These are phyloP conservation scores for Prionace glauca DNA, from an alignment of 2,797 vertebrate genomes.

Conservation along the genomic window DNA sequence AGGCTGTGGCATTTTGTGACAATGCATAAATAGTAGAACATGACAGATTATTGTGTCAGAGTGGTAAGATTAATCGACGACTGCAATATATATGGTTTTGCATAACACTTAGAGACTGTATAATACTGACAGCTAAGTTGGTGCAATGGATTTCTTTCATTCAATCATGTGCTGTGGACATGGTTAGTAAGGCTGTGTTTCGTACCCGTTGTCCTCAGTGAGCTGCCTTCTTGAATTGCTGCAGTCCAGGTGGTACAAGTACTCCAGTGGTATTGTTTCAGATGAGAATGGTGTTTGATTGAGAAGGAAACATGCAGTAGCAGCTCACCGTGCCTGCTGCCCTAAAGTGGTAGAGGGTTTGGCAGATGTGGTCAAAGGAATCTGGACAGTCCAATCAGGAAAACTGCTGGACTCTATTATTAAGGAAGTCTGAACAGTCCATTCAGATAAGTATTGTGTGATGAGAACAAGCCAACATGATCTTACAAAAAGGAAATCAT, in stretches of 20 bases:
- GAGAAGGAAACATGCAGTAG: neutral
- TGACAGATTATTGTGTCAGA: constrained; percentile 20
- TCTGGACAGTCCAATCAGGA: neutral
- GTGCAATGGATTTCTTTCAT: neutral
- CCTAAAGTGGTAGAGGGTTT: neutral
- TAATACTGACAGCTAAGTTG: neutral
- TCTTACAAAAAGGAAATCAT: no score
- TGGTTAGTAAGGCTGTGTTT: neutral
- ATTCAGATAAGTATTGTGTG: no score
- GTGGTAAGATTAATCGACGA: neutral
- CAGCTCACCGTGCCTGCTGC: neutral
- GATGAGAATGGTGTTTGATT: neutral
- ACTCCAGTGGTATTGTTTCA: no score
- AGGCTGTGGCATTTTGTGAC: neutral
- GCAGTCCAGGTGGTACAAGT: neutral
- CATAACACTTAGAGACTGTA: no score
- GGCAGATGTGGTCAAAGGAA: neutral
- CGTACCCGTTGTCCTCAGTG: neutral
- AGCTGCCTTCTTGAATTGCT: neutral
- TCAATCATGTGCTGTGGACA: neutral
- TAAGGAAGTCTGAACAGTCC: no score
- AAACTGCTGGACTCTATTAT: no score
- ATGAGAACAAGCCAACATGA: no score
- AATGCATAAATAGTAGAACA: neutral
- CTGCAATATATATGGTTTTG: neutral